Evolutionary conservation across 2,113 vertebrate species (phyloP).

Genomic region (Gymnocephalus cernua): DNA sequence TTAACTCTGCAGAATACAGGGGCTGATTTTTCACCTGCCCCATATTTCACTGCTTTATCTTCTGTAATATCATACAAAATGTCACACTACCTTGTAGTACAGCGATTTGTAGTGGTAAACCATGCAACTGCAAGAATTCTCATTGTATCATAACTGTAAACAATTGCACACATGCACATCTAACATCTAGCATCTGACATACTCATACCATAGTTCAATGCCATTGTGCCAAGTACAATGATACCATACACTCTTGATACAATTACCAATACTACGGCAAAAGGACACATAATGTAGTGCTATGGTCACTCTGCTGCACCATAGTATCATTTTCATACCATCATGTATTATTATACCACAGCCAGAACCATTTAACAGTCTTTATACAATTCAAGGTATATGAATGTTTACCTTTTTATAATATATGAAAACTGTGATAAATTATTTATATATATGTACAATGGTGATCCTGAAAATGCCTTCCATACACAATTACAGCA

Average conservation of each 20-base stretch:
- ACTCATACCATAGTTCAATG: background rate
- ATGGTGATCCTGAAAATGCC: background rate
- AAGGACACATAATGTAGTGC: background rate
- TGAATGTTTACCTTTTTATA: background rate
- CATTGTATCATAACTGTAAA: background rate
- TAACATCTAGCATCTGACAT: background rate
- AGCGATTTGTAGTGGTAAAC: background rate
- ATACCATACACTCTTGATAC: background rate
- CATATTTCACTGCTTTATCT: background rate
- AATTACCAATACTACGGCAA: background rate
- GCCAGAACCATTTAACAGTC: background rate
- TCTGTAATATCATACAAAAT: background rate
- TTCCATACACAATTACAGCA: background rate
- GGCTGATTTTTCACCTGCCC: background rate
- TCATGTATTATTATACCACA: background rate
- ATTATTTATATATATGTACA: background rate
- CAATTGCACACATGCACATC: background rate
- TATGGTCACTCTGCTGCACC: background rate
- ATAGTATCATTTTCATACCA: background rate
- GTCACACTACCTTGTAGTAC: background rate
- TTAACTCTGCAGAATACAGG: background rate
- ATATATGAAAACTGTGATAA: background rate
- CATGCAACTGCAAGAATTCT: background rate
- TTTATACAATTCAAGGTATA: background rate
- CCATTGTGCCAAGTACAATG: background rate